Evolutionary conservation across 2,797 vertebrate species (phyloP).

Genomic region (Propithecus deckenii): DNA sequence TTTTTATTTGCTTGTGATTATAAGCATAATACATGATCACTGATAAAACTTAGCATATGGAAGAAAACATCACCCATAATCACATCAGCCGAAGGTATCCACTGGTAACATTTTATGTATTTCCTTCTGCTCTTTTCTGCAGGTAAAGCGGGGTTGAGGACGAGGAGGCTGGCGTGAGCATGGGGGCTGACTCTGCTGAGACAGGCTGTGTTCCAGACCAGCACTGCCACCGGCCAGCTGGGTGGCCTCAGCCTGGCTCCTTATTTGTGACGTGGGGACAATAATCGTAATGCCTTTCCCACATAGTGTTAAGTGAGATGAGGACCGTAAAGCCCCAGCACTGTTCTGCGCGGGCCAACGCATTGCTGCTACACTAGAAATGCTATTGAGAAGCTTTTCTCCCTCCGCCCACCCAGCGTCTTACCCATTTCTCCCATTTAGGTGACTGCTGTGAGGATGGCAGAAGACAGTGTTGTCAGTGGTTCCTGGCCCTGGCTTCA

Average conservation of each 20-base stretch:
- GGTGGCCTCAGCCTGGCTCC: neutral
- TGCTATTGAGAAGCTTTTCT: too few species aligned
- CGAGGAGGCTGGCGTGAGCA: fast-evolving
- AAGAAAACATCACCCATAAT: neutral
- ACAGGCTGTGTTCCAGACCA: neutral
- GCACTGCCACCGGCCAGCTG: neutral
- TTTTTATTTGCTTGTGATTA: neutral
- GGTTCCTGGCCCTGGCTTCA: neutral
- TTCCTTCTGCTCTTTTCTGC: neutral
- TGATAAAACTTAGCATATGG: neutral
- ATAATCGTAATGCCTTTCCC: neutral
- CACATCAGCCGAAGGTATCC: neutral
- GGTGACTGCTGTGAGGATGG: neutral
- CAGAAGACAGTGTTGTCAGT: fast-evolving
- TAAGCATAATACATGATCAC: neutral
- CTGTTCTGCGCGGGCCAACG: neutral
- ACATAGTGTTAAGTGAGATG: neutral
- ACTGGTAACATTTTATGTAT: neutral
- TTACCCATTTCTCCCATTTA: neutral
- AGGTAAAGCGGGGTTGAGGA: neutral
- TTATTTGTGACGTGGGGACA: neutral
- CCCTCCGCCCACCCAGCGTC: too few species aligned
- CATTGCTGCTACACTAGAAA: neutral
- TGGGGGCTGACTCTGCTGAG: fast-evolving
- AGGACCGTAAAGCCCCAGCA: neutral